Evolutionary conservation across 2,888 invertebrate species (phyloP), one percentile per base, ranked within the genome.

Genomic region (Lottia scabra): DNA sequence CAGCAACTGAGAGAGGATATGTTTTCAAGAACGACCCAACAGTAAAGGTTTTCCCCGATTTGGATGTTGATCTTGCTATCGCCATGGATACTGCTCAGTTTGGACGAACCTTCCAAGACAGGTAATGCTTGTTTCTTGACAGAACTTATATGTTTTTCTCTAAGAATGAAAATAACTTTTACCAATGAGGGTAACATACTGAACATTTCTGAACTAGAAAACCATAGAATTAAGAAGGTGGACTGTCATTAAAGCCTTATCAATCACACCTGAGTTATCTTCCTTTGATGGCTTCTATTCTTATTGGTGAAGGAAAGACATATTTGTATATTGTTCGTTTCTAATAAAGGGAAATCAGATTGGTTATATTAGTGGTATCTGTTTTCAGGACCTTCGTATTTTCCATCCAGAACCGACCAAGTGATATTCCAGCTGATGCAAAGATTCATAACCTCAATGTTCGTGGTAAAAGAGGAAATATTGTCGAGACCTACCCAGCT

Each of bases 381-480:
- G 38, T 38, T 75, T 79, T 6, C 74, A 89, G 88, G 73, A 84
- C 88, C 0, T 87, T 86, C 75, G 77, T 81, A 6, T 89, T 89
- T 79, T 83, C 85, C 16, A 84, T 89, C 19, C 78, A 81, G 16
- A 71, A 78, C 64, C 75, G 82, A 6, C 85, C 87, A 15, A 73
- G 70, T 0, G 72, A 76, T 16, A 68, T 85, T 6, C 45, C 75
- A 23, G 81, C 72, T 44, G 80, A 71, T n/a, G 75, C 66, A 0
- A 78, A 73, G 2, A 86, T 90, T 38, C 84, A 87, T 73, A 90
- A 90, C 74, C 63, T 89, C 70, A 90, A 89, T 79, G 88, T 89
- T 0, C 80, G 88, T 19, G 90, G 90, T 10, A 89, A 89, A 74
- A 74, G 90, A 26, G 89, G 90, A 44, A 90, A 90, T 75, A 90